Conservation (phyloP, 2,888 invertebrate species). For the Eupithecia centaureata region DNA sequence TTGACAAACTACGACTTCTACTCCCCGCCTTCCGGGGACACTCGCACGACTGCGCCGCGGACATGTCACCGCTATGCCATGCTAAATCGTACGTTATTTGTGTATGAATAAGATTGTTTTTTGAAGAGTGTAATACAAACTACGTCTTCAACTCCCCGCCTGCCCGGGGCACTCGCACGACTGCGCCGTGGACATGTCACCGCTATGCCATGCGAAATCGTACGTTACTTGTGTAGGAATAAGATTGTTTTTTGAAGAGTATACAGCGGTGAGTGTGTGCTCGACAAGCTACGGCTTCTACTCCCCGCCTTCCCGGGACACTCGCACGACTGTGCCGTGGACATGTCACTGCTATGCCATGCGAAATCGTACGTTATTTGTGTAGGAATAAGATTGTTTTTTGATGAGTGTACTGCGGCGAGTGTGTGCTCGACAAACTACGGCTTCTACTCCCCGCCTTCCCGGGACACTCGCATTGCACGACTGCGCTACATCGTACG, state of each 20-base stretch:
- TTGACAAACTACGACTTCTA: constrained; percentile 85
- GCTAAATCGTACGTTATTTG: constrained; percentile 69
- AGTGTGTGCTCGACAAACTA: no score
- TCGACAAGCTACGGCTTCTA: constrained; percentile 83
- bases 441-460: constrained; percentile 84
- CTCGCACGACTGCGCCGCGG: constrained; percentile 40
- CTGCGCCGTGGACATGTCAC: constrained; percentile 86
- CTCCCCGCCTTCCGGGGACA: constrained; percentile 86
- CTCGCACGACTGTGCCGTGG: constrained; percentile 85
- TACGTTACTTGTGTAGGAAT: constrained; percentile 44
- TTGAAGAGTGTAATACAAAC: constrained; percentile 68
- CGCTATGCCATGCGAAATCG: constrained; percentile 81
- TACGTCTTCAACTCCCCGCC: constrained; percentile 83
- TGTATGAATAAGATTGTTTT: background rate
- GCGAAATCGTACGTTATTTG: constrained; percentile 69
- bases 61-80: constrained; percentile 57
- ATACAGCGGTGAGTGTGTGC: no score
- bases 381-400: background rate
- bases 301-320: constrained; percentile 86
- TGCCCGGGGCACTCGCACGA: constrained; percentile 86
- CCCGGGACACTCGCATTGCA: constrained; percentile 84
- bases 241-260: background rate
- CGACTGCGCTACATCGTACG: constrained; percentile 83
- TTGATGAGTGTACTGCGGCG: no score
- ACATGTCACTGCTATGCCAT: constrained; percentile 85